Base-by-base conservation (phyloP, 2,888 invertebrate species). In the Dasysyrphus albostriatus region DNA sequence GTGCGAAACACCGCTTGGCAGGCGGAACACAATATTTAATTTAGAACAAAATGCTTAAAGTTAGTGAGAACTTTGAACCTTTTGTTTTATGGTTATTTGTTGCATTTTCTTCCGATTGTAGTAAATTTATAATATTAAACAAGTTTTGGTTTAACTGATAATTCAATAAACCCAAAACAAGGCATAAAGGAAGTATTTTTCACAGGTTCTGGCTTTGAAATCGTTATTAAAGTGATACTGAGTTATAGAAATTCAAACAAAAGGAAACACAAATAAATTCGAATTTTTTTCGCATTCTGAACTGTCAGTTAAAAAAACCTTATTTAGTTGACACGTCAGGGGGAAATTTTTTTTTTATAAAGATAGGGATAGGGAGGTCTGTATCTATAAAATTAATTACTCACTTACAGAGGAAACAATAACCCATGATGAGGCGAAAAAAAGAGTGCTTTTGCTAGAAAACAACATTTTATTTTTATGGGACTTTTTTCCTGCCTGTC, bases 181-280 rank as follows among this genome's bases (percentile, higher is more conserved):
- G 47, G 44, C n/a, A 54, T 44, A 9, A 65, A 56, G 79, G 79
- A 79, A 79, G 79, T 69, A 19, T 49, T 69, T 61, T 58, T 29
- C 34, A 51, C 34, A 51, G 16, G n/a, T 42, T 44, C n/a, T 49
- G 14, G 14, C 2, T 32, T 51, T 47, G 14, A 1, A 24, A 34
- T 75, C 19, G 16, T 37, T 10, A 6, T 7, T 59, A 29, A 44
- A 47, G 19, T 59, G 19, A 58, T 34, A 47, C 5, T 58, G 14
- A 54, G 29, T 14, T 6, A 49, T 9, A 4, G 10, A 14, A 29
- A 2, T 3, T 9, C 5, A 51, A 14, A 42, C 42, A 44, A 63
- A 24, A 29, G 9, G n/a, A 44, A 61, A 5, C 0, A 32, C 29
- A 42, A 32, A n/a, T 39, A 7, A 14, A 9, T 58, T 69, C 29